These are phyloP conservation scores for Cololabis saira DNA, from an alignment of 2,113 vertebrate species.

Conservation along the genomic window DNA sequence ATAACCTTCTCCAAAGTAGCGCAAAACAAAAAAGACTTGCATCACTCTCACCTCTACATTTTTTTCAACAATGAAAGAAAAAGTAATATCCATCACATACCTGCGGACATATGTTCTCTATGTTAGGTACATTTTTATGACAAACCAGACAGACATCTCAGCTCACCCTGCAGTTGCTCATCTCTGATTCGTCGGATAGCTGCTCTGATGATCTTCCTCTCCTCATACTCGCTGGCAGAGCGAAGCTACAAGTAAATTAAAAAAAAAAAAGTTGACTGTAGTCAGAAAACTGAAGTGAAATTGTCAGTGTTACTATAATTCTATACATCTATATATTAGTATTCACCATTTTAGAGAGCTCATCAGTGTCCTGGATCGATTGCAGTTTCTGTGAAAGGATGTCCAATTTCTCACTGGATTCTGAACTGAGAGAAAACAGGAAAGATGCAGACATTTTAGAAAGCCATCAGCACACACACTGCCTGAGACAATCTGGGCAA, in stretches of 20 bases:
- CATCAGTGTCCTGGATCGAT: constrained; percentile 87
- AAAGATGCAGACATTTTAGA: background rate
- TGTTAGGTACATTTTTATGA: no score
- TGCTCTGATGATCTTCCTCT: constrained; percentile 92
- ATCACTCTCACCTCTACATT: no score
- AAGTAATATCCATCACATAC: no score
- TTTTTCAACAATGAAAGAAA: no score
- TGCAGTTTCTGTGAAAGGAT: constrained; percentile 85
- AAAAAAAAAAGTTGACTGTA: background rate
- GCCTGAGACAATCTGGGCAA: no score
- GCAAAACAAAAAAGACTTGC: no score
- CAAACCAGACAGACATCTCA: background rate
- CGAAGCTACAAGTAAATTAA: constrained; percentile 81
- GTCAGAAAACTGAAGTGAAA: background rate
- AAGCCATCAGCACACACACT: background rate
- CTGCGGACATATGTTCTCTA: no score
- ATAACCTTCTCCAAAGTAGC: no score
- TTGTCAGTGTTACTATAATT: background rate
- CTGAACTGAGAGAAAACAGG: constrained; percentile 74
- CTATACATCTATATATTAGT: background rate
- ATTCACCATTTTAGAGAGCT: constrained; percentile 89
- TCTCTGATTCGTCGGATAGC: constrained; percentile 89
- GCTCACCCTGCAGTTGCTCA: constrained; percentile 87
- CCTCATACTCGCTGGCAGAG: constrained; percentile 87
- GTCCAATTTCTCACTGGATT: constrained; percentile 82